Evolutionary conservation across 2,797 vertebrate species (phyloP).

Genomic region (Mus spretus): DNA sequence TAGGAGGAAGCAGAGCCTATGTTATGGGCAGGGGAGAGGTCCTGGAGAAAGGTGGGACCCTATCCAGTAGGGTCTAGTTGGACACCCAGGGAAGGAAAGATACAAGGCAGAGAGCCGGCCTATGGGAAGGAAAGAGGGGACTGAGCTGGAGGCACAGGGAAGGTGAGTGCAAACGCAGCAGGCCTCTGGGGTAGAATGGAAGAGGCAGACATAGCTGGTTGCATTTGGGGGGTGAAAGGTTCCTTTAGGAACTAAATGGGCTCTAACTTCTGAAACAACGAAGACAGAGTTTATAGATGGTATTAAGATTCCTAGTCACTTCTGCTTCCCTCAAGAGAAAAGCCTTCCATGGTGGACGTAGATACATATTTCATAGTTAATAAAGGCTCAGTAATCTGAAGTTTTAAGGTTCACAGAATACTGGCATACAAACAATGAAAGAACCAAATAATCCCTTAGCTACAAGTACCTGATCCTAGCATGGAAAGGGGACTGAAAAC

Average conservation of each 20-base stretch:
- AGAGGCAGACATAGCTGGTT: neutral
- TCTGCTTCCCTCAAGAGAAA: conserved; percentile 23
- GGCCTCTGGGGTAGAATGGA: neutral
- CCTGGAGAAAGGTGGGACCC: neutral
- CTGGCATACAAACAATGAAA: neutral
- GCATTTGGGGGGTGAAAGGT: neutral
- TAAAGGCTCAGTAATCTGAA: neutral
- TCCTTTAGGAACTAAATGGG: conserved; percentile 52
- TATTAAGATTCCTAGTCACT: neutral
- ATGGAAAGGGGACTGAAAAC: neutral
- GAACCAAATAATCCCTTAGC: neutral
- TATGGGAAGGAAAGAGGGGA: neutral
- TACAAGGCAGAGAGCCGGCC: neutral
- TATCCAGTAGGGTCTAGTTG: neutral
- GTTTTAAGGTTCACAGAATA: conserved; percentile 44
- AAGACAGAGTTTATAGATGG: conserved; percentile 4
- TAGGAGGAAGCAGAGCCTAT: neutral
- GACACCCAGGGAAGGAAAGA: neutral
- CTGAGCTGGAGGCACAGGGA: neutral
- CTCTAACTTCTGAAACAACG: conserved; percentile 34
- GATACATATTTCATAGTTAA: neutral
- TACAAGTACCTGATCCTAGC: neutral
- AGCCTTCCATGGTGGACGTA: neutral
- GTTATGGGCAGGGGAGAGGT: neutral
- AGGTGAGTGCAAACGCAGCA: neutral